Evolutionary conservation across 2,113 vertebrate species (phyloP).

Genomic region (Eidolon helvum): DNA sequence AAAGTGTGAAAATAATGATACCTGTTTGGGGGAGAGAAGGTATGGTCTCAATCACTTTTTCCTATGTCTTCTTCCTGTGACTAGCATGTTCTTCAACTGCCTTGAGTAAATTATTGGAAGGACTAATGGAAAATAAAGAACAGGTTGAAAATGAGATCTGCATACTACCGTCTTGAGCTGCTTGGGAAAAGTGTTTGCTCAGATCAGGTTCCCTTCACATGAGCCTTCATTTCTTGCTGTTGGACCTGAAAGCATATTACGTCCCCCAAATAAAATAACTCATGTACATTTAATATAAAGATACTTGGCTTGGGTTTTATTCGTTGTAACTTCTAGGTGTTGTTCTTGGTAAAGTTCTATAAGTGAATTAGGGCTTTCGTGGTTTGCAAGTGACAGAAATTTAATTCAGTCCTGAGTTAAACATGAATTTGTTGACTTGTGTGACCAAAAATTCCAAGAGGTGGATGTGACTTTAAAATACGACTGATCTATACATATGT

Average conservation of each 20-base stretch:
- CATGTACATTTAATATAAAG: not conserved
- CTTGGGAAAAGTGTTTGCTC: not conserved
- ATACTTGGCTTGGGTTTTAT: not conserved
- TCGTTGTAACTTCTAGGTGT: not conserved
- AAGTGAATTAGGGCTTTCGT: not conserved
- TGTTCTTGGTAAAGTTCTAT: slow-evolving; percentile 16
- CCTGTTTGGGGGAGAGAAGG: not conserved
- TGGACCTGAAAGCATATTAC: not conserved
- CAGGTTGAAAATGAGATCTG: not conserved
- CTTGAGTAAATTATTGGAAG: not conserved
- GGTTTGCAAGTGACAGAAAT: not conserved
- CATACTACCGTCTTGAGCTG: not conserved
- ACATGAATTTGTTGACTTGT: not conserved
- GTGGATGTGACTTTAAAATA: not conserved
- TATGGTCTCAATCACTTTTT: not conserved
- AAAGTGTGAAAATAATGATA: not conserved
- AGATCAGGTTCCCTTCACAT: not conserved
- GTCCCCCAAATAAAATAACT: not conserved
- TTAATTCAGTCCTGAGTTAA: not conserved
- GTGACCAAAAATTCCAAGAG: not conserved
- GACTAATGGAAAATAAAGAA: not conserved
- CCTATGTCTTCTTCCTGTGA: not conserved
- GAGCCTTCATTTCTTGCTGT: not conserved
- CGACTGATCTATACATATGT: not conserved
- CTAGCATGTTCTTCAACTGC: not conserved